Evolutionary conservation across 2,888 invertebrate species (phyloP).

Genomic region (Pandemis cinnamomeana): DNA sequence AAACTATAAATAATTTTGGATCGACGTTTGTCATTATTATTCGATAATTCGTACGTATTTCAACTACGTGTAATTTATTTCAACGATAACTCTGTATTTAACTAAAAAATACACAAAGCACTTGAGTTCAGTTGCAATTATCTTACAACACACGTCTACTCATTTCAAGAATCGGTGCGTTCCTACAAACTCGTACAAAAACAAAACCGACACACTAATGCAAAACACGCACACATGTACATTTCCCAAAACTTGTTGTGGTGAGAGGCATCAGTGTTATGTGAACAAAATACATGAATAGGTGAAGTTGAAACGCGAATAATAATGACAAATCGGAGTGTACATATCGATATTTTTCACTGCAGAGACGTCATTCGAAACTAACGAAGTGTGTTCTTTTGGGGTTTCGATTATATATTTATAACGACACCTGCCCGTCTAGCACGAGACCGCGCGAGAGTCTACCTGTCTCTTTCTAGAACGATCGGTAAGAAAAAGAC

Average conservation of each 20-base stretch:
- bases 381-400: not conserved
- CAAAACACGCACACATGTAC: too few relatives aligned
- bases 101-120: not conserved
- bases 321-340: slow-evolving; percentile 25
- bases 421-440: too few relatives aligned
- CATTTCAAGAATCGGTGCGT: too few relatives aligned
- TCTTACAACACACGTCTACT: too few relatives aligned
- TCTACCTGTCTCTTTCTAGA: too few relatives aligned
- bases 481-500: too few relatives aligned
- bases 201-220: too few relatives aligned
- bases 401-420: not conserved
- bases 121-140: not conserved
- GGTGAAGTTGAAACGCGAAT: not conserved
- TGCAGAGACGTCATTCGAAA: slow-evolving; percentile 18
- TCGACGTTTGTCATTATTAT: slow-evolving; percentile 20
- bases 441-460: too few relatives aligned
- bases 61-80: not conserved
- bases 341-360: slow-evolving; percentile 13
- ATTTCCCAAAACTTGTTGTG: too few relatives aligned
- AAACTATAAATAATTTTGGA: slow-evolving; percentile 46
- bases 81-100: not conserved
- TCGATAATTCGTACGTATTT: not conserved
- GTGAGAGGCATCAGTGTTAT: not conserved
- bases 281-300: not conserved
- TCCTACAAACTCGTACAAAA: too few relatives aligned